Evolutionary conservation across 2,888 invertebrate genomes (phyloP), one percentile per base, ranked within the genome.

Genomic region (Apomyelois bistriatella): DNA sequence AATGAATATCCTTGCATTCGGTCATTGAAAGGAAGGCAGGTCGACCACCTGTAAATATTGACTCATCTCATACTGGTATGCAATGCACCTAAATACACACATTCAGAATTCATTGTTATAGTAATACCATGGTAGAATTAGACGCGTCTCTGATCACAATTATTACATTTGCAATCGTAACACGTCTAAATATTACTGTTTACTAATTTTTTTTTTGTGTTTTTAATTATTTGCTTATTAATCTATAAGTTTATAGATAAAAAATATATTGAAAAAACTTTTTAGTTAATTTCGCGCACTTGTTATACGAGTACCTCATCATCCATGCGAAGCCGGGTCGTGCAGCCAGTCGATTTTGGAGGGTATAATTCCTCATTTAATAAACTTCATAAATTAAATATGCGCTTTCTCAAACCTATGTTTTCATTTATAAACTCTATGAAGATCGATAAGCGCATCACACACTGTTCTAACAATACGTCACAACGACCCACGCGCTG

Each of bases 1-100:
- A 28, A 40, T 36, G 13, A 40, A 47, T 54, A 55, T 56, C 57
- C 54, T 70, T 65, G 48, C 52, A 66, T 65, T 62, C 58, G 58
- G 62, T 64, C 54, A 57, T 62, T 61, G 65, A 66, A 73, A 74
- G 72, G 74, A 75, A 76, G 70, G 69, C 62, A 62, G 84, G 80
- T 85, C 85, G 72, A 72, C 70, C 73, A 84, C 83, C 85, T 75
- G 71, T 76, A 74, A 85, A 86, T 86, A 85, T 87, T 87, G 79
- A 85, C 82, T 80, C 77, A 79, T 80, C 79, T 76, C 70, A 64
- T 62, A 59, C 65, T 71, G 79, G 80, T 72, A 82, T 73, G 78
- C 72, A 74, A 82, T 73, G 78, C 72, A 74, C 74, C 73, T 82
- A 71, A 75, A 68, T 60, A 81, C 69, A 84, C 74, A 77, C 68